A percentile compares a stretch with the other conserved stretches of the same genome.
Evolutionary conservation across 2,797 vertebrate genomes (phyloP).

Genomic region (Syngnathus acus): DNA sequence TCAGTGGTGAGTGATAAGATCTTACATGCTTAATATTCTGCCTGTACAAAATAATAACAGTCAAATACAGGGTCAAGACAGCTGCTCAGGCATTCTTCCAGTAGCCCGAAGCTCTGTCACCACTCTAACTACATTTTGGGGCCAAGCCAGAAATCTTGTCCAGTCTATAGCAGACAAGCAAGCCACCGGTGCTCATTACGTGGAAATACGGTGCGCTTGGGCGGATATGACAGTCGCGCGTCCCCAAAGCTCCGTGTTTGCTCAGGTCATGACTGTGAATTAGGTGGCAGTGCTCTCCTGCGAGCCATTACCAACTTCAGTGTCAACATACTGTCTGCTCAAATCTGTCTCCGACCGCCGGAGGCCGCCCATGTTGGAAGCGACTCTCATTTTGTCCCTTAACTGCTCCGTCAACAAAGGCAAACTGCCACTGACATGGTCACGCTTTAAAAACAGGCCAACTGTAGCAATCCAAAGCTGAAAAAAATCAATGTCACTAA

Average conservation of each 20-base stretch:
- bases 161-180: conserved; percentile 38
- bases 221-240: conserved; percentile 41
- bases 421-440: conserved; percentile 32
- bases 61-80: conserved; percentile 29
- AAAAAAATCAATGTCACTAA: neutral
- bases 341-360: conserved; percentile 27
- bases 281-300: conserved; percentile 32
- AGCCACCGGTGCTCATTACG: conserved; percentile 54
- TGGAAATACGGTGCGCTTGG: conserved; percentile 26
- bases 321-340: conserved; percentile 43
- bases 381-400: conserved; percentile 31
- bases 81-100: conserved; percentile 52
- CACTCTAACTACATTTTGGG: conserved; percentile 45
- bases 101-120: conserved; percentile 43
- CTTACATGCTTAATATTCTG: too few relatives aligned
- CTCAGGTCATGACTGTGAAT: conserved; percentile 48
- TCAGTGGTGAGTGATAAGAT: too few relatives aligned
- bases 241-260: conserved; percentile 25
- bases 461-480: neutral
- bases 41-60: conserved; percentile 20
- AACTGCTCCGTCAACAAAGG: conserved; percentile 48
- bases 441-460: neutral
- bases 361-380: conserved; percentile 28
- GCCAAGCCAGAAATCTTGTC: conserved; percentile 39
- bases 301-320: conserved; percentile 37